Percentiles rank a stretch among this genome's conserved stretches.
Evolutionary conservation across 2,113 vertebrate species (phyloP).

Genomic region (Erythrocercus mccallii): DNA sequence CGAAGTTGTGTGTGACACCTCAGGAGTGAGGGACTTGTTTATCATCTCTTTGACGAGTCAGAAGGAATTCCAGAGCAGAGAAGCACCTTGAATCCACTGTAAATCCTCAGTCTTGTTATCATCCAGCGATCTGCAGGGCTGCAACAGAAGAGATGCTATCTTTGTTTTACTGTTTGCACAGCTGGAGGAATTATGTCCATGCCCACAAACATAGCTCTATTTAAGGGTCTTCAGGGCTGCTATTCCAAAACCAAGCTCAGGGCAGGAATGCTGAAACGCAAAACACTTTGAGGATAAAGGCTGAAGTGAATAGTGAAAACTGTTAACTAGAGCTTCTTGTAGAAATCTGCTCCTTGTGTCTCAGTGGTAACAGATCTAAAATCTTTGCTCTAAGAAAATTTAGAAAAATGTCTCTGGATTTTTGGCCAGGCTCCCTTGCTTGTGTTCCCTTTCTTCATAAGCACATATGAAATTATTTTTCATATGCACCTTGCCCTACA

Average conservation of each 20-base stretch:
- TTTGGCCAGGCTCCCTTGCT: not conserved
- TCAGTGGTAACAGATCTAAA: not conserved
- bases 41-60: constrained; percentile 50
- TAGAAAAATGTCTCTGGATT: not conserved
- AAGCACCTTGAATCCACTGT: constrained; percentile 39
- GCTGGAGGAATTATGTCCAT: constrained; percentile 13
- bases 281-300: not conserved
- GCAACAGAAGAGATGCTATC: not conserved
- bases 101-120: constrained; percentile 61
- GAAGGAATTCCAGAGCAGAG: constrained; percentile 49
- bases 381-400: not conserved
- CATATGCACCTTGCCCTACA: not conserved
- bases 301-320: not conserved
- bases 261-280: not conserved
- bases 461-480: not conserved
- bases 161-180: constrained; percentile 23
- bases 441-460: not conserved
- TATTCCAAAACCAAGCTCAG: not conserved
- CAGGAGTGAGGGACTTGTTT: constrained; percentile 50
- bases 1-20: not conserved
- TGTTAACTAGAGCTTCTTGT: not conserved
- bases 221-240: constrained; percentile 23
- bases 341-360: not conserved
- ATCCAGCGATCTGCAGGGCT: constrained; percentile 27
- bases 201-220: constrained; percentile 11